Conservation (phyloP, 2,113 vertebrate genomes). For the Tylochromis polylepis region DNA sequence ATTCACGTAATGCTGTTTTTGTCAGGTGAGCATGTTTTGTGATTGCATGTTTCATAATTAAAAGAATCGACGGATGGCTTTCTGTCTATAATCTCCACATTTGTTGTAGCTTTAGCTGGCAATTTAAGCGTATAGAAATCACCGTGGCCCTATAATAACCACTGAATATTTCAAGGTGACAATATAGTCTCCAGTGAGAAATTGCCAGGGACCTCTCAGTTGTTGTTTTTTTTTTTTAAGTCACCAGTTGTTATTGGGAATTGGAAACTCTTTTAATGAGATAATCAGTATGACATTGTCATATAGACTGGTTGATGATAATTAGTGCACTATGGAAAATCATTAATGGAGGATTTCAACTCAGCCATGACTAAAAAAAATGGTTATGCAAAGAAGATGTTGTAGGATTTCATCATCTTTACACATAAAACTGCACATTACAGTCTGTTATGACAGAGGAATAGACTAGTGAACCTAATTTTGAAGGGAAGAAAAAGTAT, state of each 20-base stretch:
- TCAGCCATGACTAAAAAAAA: background rate
- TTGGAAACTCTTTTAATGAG: background rate
- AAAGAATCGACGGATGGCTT: background rate
- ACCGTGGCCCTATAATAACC: background rate
- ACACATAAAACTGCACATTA: background rate
- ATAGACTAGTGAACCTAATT: background rate
- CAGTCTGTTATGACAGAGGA: background rate
- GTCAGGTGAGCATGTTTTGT: slow-evolving; percentile 23
- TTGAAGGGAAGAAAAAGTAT: background rate
- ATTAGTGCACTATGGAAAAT: background rate
- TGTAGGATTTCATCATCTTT: background rate
- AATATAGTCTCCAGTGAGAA: background rate
- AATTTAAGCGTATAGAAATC: background rate
- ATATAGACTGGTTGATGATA: background rate
- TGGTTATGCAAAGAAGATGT: background rate
- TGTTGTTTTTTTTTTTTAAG: no score
- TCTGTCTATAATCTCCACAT: slow-evolving; percentile 5
- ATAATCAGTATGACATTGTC: background rate
- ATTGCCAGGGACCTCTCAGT: background rate
- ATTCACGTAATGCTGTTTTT: slow-evolving; percentile 10
- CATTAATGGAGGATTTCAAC: background rate
- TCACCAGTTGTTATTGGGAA: background rate
- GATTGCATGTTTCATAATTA: slow-evolving; percentile 50
- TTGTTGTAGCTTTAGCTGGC: slow-evolving; percentile 10
- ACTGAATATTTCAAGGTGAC: slow-evolving; percentile 31